Base-by-base conservation (phyloP, 2,797 vertebrate genomes). In the Notolepis coatsorum region DNA sequence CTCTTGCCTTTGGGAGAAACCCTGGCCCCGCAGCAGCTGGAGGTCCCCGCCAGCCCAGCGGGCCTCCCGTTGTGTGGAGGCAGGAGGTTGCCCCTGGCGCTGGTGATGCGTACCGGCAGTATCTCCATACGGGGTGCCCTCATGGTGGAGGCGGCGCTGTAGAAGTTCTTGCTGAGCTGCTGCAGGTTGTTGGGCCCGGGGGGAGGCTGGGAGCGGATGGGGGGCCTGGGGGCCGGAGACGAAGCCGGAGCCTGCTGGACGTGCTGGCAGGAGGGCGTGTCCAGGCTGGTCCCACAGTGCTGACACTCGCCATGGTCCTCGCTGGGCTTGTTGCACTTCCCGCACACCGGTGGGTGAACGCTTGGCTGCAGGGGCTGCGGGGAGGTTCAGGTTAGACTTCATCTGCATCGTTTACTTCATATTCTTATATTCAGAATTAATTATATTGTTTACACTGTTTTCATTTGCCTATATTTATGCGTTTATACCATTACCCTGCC, bases 121-220 rank as follows among this genome's bases (percentile, higher is more conserved):
- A 88, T 23, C 1, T 91, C 90, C 0, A 67, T 55, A 0, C 62
- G 71, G 0, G 82, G 43, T 2, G 88, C 84, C 84, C 90, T 81
- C 56, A 88, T 79, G 24, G 88, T 87, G 7, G 89, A 47, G 61
- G 78, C 71, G 30, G 90, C 84, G 65, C 92, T 87, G 71, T 95
- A 97, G 84, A 97, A 96, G 84, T 85, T 93, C 77, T 92, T 95
- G 73, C 80, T 82, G 79, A 89, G 85, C 79, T 80, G 85, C 79
- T 80, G 91, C 70, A 81, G 83, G 84, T 73, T 65, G 80, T 92
- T 90, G 24, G 93, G 93, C 70, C 90, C 91, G 51, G 89, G 35
- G 62, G 90, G 85, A 63, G 92, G 87, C 81, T 91, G 93, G 25
- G 95, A 86, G 75, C 93, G 92, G 88, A 96, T 91, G 64, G 96